Evolutionary conservation across 2,888 invertebrate genomes (phyloP).

Genomic region (Amaurobius ferox): DNA sequence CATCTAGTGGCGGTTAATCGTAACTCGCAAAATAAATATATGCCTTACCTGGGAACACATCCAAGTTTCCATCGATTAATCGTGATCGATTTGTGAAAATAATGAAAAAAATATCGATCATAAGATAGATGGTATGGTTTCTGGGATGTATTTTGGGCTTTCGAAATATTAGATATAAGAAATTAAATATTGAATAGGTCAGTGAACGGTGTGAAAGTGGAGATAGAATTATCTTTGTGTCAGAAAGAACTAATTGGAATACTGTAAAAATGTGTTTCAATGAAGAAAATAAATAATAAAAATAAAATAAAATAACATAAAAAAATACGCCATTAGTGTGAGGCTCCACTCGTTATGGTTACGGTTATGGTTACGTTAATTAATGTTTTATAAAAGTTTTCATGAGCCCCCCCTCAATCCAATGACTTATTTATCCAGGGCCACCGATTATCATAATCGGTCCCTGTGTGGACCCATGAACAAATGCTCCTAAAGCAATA

Average conservation of each 20-base stretch:
- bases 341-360: too few relatives aligned
- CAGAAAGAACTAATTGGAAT: too few relatives aligned
- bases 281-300: too few relatives aligned
- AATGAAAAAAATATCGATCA: slow-evolving; percentile 61
- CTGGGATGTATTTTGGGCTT: slow-evolving; percentile 5
- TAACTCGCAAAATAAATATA: slow-evolving; percentile 6
- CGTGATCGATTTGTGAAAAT: slow-evolving; percentile 63
- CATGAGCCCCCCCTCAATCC: too few relatives aligned
- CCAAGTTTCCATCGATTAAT: slow-evolving; percentile 33
- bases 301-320: background rate
- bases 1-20: background rate
- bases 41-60: slow-evolving; percentile 8
- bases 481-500: too few relatives aligned
- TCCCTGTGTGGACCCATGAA: too few relatives aligned
- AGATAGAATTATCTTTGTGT: background rate
- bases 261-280: too few relatives aligned
- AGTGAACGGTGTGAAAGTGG: background rate
- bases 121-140: slow-evolving; percentile 26
- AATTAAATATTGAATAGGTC: slow-evolving; percentile 14
- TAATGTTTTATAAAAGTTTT: too few relatives aligned
- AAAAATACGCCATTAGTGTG: too few relatives aligned
- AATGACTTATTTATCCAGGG: too few relatives aligned
- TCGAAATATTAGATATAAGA: slow-evolving; percentile 6
- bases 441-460: too few relatives aligned
- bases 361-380: too few relatives aligned